Percentiles rank a stretch among this genome's conserved stretches.
These are phyloP conservation scores for Hydractinia echinata DNA, from an alignment of 30 jellyfish, hydroid and myxozoan genomes.

Conservation along the genomic window DNA sequence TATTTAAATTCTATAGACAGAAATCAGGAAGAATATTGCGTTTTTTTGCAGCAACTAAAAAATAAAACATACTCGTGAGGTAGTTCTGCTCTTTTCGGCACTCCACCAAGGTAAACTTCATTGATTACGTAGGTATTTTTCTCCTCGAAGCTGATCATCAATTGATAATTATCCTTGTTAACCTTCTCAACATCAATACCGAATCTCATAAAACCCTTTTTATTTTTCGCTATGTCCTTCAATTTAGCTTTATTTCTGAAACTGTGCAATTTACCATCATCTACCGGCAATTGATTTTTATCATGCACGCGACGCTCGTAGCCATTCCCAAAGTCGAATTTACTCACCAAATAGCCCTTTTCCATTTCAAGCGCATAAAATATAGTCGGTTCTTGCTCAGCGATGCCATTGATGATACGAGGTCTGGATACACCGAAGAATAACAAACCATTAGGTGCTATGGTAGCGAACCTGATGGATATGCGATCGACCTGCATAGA, in stretches of 20 bases:
- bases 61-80: constrained; percentile 13
- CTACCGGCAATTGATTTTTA: constrained; percentile 12
- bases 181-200: constrained; percentile 10
- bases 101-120: constrained; percentile 70
- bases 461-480: constrained; percentile 52
- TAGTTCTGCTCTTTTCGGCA: constrained; percentile 37
- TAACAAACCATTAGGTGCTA: constrained; percentile 35
- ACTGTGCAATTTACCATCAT: constrained; percentile 70
- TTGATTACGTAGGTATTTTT: background rate
- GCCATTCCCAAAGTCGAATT: constrained; percentile 42
- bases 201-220: constrained; percentile 8
- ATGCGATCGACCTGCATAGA: constrained; percentile 31
- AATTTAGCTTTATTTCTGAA: constrained; percentile 22
- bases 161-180: background rate
- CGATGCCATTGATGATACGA: constrained; percentile 14
- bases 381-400: constrained; percentile 12
- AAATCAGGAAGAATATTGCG: too few species aligned
- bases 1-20: too few species aligned
- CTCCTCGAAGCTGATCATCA: background rate
- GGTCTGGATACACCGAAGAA: constrained; percentile 33
- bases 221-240: background rate
- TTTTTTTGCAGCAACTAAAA: background rate
- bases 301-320: constrained; percentile 15
- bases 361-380: constrained; percentile 69
- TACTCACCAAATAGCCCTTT: constrained; percentile 55